Evolutionary conservation across 2,888 invertebrate species (phyloP).

Genomic region (Pterostichus niger): DNA sequence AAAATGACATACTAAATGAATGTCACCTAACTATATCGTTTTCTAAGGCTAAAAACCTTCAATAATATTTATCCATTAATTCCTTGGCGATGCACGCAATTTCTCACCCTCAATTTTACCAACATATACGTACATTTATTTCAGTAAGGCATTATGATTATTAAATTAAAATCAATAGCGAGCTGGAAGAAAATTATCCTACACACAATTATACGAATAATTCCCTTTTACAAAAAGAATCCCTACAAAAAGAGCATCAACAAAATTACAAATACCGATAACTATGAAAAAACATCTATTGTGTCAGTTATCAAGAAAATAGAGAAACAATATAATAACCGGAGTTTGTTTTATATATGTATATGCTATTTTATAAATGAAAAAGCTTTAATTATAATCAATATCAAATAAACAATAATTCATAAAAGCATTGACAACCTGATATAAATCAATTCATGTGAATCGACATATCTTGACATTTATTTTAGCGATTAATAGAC

Average conservation of each 20-base stretch:
- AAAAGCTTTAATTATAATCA: conserved; percentile 8
- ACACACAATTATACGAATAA: too few species aligned
- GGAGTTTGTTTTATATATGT: not conserved
- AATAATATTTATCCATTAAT: too few species aligned
- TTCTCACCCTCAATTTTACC: too few species aligned
- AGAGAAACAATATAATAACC: not conserved
- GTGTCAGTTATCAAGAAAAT: not conserved
- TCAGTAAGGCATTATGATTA: too few species aligned
- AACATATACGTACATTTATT: too few species aligned
- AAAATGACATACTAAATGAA: too few species aligned
- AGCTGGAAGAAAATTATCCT: too few species aligned
- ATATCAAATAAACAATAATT: conserved; percentile 1
- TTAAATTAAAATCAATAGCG: too few species aligned
- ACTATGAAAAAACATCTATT: not conserved
- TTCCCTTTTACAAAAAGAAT: not conserved
- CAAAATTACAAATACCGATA: not conserved
- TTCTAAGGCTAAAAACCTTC: too few species aligned
- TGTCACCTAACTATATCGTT: too few species aligned
- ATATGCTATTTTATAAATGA: not conserved
- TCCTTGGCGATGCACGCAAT: too few species aligned
- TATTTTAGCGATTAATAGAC: not conserved
- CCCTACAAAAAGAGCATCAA: not conserved
- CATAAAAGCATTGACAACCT: not conserved
- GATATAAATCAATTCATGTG: not conserved
- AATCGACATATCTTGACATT: not conserved